Evolutionary conservation across 2,113 vertebrate genomes (phyloP).

Genomic region (Tupaia tana): DNA sequence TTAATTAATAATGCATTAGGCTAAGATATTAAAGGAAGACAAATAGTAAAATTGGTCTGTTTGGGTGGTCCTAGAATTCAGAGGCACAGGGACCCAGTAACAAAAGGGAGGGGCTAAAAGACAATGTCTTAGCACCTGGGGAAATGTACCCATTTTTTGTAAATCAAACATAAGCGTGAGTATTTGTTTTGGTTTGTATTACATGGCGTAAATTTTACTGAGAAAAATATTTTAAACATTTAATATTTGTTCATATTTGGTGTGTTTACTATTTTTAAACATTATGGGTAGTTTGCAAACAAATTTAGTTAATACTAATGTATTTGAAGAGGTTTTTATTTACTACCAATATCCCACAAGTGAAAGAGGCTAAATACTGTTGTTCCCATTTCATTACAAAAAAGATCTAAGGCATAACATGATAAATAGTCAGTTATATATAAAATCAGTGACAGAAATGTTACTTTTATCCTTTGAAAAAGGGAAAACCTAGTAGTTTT

Average conservation of each 20-base stretch:
- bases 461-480: not conserved
- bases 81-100: not conserved
- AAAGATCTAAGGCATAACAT: not conserved
- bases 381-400: not conserved
- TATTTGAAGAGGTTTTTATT: not conserved
- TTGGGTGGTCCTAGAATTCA: not conserved
- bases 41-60: not conserved
- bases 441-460: not conserved
- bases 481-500: not conserved
- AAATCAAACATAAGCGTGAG: not conserved
- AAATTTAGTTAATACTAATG: constrained; percentile 3
- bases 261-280: not conserved
- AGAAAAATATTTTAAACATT: too few species aligned
- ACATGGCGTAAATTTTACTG: too few species aligned
- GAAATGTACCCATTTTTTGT: not conserved
- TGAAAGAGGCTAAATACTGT: not conserved
- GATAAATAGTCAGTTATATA: not conserved
- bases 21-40: not conserved
- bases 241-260: not conserved
- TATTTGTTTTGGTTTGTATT: not conserved
- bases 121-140: not conserved
- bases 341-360: not conserved
- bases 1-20: not conserved
- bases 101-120: not conserved
- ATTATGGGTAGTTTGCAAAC: not conserved